A percentile compares a stretch with the other conserved stretches of the same genome.
These are phyloP conservation scores for Oryzias curvinotus DNA, from an alignment of 2,113 vertebrate genomes.

Conservation along the genomic window DNA sequence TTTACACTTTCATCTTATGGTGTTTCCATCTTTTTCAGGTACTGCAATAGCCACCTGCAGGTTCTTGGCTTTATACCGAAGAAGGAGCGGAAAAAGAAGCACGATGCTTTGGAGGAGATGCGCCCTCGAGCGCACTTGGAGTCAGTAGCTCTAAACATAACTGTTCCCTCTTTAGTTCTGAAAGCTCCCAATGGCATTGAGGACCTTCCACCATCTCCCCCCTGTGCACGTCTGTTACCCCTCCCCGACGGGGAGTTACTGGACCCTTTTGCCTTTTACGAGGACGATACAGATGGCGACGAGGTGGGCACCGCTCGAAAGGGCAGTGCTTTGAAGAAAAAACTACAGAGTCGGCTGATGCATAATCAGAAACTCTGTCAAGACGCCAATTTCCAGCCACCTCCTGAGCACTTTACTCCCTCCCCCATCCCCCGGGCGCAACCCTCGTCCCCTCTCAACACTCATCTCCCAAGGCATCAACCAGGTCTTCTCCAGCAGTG, in stretches of 20 bases:
- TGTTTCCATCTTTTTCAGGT: constrained; percentile 78
- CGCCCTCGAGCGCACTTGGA: constrained; percentile 91
- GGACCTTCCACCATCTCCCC: constrained; percentile 89
- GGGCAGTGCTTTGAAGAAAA: constrained; percentile 87
- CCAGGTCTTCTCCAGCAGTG: constrained; percentile 64
- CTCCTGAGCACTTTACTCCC: constrained; percentile 94
- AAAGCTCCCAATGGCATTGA: constrained; percentile 94
- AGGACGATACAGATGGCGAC: constrained; percentile 83
- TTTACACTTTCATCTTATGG: not conserved
- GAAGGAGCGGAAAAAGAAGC: constrained; percentile 99
- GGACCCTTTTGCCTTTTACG: constrained; percentile 97
- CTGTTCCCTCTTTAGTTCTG: constrained; percentile 91
- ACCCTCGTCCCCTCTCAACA: constrained; percentile 61
- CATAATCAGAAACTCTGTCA: constrained; percentile 84
- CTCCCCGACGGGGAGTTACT: constrained; percentile 90
- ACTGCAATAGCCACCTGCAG: constrained; percentile 99
- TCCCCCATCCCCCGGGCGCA: constrained; percentile 78
- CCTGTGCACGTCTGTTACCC: constrained; percentile 86
- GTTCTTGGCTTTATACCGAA: constrained; percentile 99
- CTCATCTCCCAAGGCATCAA: constrained; percentile 65
- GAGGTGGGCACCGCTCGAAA: constrained; percentile 85
- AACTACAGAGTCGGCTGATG: constrained; percentile 89
- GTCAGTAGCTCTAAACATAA: constrained; percentile 93
- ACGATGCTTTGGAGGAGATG: constrained; percentile 91
- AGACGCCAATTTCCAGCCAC: constrained; percentile 88